Conservation (phyloP, 2,888 invertebrate species). For the Cataglyphis albicans region DNA sequence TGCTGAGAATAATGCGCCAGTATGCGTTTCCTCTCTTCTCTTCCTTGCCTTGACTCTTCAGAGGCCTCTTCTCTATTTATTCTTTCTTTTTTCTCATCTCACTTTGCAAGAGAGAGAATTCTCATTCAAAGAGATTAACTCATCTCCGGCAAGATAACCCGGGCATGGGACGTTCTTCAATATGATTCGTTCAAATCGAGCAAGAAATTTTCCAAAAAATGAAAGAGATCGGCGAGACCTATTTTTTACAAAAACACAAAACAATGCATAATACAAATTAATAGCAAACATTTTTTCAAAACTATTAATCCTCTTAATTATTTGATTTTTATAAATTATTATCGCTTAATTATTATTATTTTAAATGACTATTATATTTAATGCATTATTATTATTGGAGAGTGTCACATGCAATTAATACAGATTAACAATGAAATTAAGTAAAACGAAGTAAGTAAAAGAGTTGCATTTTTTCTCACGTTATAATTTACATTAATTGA, state of each 20-base stretch:
- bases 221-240: neutral
- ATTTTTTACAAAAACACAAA: neutral
- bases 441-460: neutral
- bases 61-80: neutral
- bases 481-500: neutral
- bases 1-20: constrained; percentile 42
- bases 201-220: neutral
- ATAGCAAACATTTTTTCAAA: neutral
- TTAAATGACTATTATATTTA: neutral
- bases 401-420: neutral
- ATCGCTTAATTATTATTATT: neutral
- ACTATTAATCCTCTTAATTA: neutral
- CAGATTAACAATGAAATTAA: neutral
- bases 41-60: neutral
- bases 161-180: neutral
- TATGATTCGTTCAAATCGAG: neutral
- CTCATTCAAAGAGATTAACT: constrained; percentile 36
- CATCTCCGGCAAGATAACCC: neutral
- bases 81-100: neutral
- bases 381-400: neutral
- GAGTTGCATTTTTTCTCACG: neutral
- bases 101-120: constrained; percentile 15
- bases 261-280: neutral
- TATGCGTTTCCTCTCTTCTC: constrained; percentile 33
- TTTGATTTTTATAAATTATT: neutral